phyloP scores from a whole-genome alignment of 2,888 invertebrate genomes.

The Rhodophaea formosa region DNA sequence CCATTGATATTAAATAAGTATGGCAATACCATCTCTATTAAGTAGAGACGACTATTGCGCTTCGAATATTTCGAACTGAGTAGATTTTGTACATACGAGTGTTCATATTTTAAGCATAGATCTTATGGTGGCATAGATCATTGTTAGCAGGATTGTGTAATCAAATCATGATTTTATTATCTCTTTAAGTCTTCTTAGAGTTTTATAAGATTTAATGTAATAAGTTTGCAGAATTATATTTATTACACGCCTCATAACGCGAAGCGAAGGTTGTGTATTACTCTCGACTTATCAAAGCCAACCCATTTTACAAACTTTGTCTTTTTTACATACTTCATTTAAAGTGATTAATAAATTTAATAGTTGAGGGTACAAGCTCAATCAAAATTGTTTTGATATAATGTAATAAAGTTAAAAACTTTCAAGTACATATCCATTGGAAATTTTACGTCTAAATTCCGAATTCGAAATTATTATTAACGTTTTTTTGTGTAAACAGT shows the following conservation, averaged over 20 bases:
- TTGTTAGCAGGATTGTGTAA: background rate
- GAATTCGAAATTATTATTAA: background rate
- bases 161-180: conserved; percentile 1
- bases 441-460: background rate
- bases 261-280: no score
- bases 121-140: background rate
- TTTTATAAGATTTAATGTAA: background rate
- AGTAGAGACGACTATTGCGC: conserved; percentile 43
- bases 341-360: background rate
- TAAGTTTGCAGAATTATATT: no score
- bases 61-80: background rate
- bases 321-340: background rate
- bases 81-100: background rate
- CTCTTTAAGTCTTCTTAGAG: background rate
- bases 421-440: background rate
- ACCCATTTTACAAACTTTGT: no score
- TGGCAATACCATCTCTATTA: conserved; percentile 46
- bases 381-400: background rate
- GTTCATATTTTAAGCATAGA: background rate
- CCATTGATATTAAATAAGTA: conserved; percentile 9
- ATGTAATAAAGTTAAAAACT: background rate
- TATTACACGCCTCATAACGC: no score
- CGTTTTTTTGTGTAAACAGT: background rate
- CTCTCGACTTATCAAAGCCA: background rate
- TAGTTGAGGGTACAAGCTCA: background rate